Percentiles rank a stretch among this genome's conserved stretches.
Conservation (phyloP, 1,140 invertebrate species). For the Drosophila busckii region DNA sequence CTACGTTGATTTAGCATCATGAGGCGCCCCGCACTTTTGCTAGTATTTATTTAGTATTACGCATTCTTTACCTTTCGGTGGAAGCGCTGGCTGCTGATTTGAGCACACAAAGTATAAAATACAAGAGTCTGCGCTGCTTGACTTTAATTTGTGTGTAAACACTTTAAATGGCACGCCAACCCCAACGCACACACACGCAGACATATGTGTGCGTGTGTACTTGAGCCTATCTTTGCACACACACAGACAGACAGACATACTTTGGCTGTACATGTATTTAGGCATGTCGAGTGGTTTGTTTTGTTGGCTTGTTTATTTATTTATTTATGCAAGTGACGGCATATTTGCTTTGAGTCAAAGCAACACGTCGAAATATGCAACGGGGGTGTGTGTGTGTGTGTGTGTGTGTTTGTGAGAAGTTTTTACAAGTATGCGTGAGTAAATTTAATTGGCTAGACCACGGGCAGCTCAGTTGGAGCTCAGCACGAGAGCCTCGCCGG, state of each 20-base stretch:
- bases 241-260: neutral
- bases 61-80: slow-evolving; percentile 37
- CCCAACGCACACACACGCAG: slow-evolving; percentile 3
- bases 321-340: slow-evolving; percentile 60
- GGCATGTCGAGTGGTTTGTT: slow-evolving; percentile 49
- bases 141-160: slow-evolving; percentile 75
- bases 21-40: slow-evolving; percentile 30
- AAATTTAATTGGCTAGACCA: slow-evolving; percentile 37
- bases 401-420: no score
- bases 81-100: slow-evolving; percentile 17
- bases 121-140: slow-evolving; percentile 40
- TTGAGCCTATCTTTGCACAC: slow-evolving; percentile 10
- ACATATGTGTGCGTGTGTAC: neutral
- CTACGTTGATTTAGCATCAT: neutral
- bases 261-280: slow-evolving; percentile 15
- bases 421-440: slow-evolving; percentile 22
- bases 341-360: slow-evolving; percentile 55
- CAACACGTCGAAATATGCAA: slow-evolving; percentile 33
- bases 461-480: slow-evolving; percentile 11
- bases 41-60: slow-evolving; percentile 60
- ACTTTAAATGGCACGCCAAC: slow-evolving; percentile 52
- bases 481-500: slow-evolving; percentile 50
- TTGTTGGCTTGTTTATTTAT: slow-evolving; percentile 56
- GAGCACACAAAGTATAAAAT: slow-evolving; percentile 24
- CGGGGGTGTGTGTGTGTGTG: slow-evolving; percentile 2